Evolutionary conservation across 2,888 invertebrate species (phyloP).

Genomic region (Hemithea aestivaria): DNA sequence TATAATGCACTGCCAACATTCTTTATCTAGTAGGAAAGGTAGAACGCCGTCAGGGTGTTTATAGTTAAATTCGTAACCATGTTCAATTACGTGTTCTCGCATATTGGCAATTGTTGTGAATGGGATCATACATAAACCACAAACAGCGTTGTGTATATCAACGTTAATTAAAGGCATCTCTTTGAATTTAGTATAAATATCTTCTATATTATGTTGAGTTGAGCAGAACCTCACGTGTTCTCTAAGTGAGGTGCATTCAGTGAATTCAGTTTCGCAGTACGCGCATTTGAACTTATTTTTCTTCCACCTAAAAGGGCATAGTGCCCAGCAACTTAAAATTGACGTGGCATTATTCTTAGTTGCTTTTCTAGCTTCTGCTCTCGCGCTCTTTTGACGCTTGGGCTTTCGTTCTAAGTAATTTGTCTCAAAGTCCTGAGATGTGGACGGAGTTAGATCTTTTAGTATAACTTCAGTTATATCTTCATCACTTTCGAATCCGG

Average conservation of each 20-base stretch:
- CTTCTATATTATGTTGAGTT: conserved; percentile 46
- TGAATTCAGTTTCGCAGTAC: conserved; percentile 63
- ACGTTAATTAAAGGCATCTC: conserved; percentile 69
- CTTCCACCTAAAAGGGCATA: conserved; percentile 66
- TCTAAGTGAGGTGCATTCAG: conserved; percentile 51
- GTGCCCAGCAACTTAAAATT: conserved; percentile 60
- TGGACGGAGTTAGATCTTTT: no score
- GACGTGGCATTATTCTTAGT: conserved; percentile 65
- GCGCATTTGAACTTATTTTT: conserved; percentile 64
- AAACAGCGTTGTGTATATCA: conserved; percentile 53
- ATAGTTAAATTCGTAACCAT: conserved; percentile 49
- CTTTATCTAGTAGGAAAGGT: conserved; percentile 59
- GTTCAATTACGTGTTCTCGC: conserved; percentile 53
- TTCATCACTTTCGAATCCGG: conserved; percentile 33
- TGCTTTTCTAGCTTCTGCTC: conserved; percentile 55
- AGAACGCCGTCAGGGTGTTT: conserved; percentile 62
- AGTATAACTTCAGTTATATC: conserved; percentile 15
- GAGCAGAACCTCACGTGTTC: conserved; percentile 54
- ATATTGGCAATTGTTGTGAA: conserved; percentile 45
- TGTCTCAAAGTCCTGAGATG: no score
- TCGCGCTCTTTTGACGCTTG: conserved; percentile 56
- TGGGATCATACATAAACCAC: conserved; percentile 48
- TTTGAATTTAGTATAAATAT: conserved; percentile 67
- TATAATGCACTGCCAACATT: conserved; percentile 61
- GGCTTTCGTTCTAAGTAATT: conserved; percentile 26